Percentiles rank a stretch among this genome's conserved stretches.
phyloP scores from a whole-genome alignment of 2,113 vertebrate species.

The Gymnarchus niloticus region DNA sequence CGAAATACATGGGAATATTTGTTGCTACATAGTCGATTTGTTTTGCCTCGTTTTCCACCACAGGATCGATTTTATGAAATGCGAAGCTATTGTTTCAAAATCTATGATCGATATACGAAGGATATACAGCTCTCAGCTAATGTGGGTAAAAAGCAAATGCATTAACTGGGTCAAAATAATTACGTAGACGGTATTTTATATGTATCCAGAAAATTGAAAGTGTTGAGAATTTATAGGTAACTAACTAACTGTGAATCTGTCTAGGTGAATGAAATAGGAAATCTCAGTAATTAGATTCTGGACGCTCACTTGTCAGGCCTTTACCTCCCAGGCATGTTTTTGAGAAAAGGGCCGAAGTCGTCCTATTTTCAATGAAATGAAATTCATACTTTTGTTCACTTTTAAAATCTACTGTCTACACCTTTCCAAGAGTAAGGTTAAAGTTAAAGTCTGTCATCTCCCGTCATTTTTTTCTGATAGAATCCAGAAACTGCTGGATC shows the following conservation, averaged over 20 bases:
- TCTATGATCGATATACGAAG: background rate
- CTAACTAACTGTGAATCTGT: slow-evolving; percentile 50
- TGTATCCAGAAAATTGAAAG: slow-evolving; percentile 18
- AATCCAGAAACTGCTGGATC: slow-evolving; percentile 34
- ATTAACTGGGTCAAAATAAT: background rate
- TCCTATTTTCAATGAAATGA: slow-evolving; percentile 58
- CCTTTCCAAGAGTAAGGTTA: background rate
- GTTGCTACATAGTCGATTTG: slow-evolving; percentile 46
- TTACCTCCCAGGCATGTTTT: slow-evolving; percentile 65
- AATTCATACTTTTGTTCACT: background rate
- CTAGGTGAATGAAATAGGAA: slow-evolving; percentile 72
- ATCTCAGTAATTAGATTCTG: slow-evolving; percentile 73
- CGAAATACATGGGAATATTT: slow-evolving; percentile 35
- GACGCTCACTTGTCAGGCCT: slow-evolving; percentile 70
- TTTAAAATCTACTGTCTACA: slow-evolving; percentile 2
- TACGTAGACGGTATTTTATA: background rate
- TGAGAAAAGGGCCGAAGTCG: slow-evolving; percentile 62
- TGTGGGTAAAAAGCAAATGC: background rate
- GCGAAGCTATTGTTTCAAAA: slow-evolving; percentile 18
- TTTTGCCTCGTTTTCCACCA: slow-evolving; percentile 17
- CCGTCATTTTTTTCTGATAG: background rate
- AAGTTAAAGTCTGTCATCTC: background rate
- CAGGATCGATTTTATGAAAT: background rate
- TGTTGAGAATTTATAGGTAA: slow-evolving; percentile 65
- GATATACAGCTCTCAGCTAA: background rate